phyloP scores from a whole-genome alignment of 2,113 vertebrate genomes.

The Amblyornis subalaris region DNA sequence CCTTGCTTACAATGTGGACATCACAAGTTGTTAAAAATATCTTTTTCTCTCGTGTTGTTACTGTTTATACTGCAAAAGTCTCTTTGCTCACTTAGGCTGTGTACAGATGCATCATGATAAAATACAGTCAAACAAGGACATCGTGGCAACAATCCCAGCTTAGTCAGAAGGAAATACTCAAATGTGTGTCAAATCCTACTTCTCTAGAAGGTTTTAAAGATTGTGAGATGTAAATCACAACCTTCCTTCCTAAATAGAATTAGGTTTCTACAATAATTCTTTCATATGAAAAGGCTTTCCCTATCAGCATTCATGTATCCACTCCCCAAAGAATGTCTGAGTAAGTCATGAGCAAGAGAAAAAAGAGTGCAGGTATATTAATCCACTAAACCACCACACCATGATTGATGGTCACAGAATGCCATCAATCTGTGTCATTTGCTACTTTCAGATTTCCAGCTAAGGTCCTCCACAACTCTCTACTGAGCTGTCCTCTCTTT shows the following conservation, averaged over 20 bases:
- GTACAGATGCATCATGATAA: not conserved
- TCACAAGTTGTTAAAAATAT: not conserved
- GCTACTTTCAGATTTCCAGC: not conserved
- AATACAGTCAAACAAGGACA: not conserved
- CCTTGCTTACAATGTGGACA: not conserved
- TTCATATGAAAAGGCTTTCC: not conserved
- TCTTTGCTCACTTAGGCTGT: not conserved
- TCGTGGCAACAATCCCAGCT: not conserved
- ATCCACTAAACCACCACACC: not conserved
- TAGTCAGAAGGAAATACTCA: not conserved
- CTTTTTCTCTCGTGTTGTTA: not conserved
- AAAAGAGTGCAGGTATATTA: not conserved
- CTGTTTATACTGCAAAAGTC: not conserved
- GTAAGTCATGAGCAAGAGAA: not conserved
- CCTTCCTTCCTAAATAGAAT: not conserved
- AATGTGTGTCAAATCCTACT: not conserved
- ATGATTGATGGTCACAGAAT: not conserved
- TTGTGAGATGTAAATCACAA: not conserved
- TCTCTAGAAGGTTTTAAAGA: not conserved
- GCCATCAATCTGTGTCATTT: not conserved
- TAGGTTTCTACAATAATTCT: not conserved
- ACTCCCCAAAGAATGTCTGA: fast-evolving
- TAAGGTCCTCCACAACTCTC: not conserved
- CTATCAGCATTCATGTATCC: not conserved
- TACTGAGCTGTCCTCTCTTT: not conserved